Evolutionary conservation across 2,888 invertebrate genomes (phyloP).

Genomic region (Atethmia centrago): DNA sequence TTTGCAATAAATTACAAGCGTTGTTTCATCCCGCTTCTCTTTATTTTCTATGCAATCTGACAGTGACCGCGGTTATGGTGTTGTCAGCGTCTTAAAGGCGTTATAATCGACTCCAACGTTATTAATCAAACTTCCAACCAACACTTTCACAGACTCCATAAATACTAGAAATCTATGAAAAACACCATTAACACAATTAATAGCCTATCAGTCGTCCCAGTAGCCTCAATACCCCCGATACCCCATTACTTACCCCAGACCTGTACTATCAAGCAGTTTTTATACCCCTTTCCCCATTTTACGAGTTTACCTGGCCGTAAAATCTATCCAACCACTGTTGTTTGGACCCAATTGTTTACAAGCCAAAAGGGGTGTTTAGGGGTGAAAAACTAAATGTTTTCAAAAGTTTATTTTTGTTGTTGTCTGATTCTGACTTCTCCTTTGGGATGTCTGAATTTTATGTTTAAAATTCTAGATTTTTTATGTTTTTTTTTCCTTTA

Average conservation of each 20-base stretch:
- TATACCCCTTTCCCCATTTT: slow-evolving; percentile 69
- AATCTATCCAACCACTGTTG: slow-evolving; percentile 58
- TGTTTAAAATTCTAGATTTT: too few species aligned
- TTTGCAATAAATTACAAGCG: too few species aligned
- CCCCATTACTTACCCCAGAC: slow-evolving; percentile 55
- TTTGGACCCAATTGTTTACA: slow-evolving; percentile 45
- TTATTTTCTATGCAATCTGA: too few species aligned
- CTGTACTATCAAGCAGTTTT: slow-evolving; percentile 65
- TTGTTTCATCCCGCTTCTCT: too few species aligned
- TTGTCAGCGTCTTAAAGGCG: too few species aligned
- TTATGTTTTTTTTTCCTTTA: too few species aligned
- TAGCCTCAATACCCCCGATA: slow-evolving; percentile 31
- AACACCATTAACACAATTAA: slow-evolving; percentile 53
- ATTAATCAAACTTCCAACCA: not conserved
- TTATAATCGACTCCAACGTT: not conserved
- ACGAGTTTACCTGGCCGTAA: slow-evolving; percentile 65
- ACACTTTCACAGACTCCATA: not conserved
- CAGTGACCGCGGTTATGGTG: too few species aligned
- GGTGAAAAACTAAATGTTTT: not conserved
- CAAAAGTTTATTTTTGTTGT: not conserved
- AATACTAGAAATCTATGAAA: slow-evolving; percentile 28
- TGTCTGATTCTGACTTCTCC: too few species aligned
- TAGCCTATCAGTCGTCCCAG: slow-evolving; percentile 37
- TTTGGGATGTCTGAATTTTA: too few species aligned
- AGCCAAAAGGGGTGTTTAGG: slow-evolving; percentile 7